Evolutionary conservation across 2,888 invertebrate genomes (phyloP).

Genomic region (Geotrupes spiniger): DNA sequence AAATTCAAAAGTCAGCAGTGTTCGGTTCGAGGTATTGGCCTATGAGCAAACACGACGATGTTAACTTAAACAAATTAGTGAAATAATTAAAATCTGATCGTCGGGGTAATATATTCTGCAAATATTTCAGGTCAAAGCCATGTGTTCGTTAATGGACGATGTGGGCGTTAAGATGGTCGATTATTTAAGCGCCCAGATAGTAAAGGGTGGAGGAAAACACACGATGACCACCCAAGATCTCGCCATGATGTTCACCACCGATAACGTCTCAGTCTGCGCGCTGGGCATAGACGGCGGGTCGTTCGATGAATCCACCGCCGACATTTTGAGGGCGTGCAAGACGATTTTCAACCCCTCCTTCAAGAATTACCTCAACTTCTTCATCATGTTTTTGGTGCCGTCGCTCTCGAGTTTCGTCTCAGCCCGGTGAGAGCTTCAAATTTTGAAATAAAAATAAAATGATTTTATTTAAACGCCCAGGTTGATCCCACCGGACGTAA

Average conservation of each 20-base stretch:
- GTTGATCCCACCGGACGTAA: conserved; percentile 30
- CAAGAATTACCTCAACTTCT: conserved; percentile 7
- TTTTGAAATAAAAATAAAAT: not conserved
- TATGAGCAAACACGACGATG: no score
- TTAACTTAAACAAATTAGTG: no score
- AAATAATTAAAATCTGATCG: no score
- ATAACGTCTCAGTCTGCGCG: conserved; percentile 47
- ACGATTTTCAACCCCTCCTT: conserved; percentile 36
- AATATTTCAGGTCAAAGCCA: conserved; percentile 42
- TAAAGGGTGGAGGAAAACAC: conserved; percentile 28
- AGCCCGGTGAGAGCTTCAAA: not conserved
- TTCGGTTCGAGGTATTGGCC: no score
- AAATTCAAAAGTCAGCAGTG: no score
- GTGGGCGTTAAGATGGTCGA: conserved; percentile 45
- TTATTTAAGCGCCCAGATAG: conserved; percentile 38
- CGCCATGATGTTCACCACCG: conserved; percentile 43
- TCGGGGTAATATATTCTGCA: not conserved
- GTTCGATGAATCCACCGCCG: conserved; percentile 37
- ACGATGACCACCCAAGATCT: conserved; percentile 46
- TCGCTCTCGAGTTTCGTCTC: conserved; percentile 5
- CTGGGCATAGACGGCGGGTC: conserved; percentile 43
- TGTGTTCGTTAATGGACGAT: conserved; percentile 48
- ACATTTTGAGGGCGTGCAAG: conserved; percentile 37
- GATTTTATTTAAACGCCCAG: conserved; percentile 17
- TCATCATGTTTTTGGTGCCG: conserved; percentile 13